Percentiles rank a stretch among this genome's conserved stretches.
These are phyloP conservation scores for Archilochus colubris DNA, from an alignment of 2,113 vertebrate genomes.

Conservation along the genomic window DNA sequence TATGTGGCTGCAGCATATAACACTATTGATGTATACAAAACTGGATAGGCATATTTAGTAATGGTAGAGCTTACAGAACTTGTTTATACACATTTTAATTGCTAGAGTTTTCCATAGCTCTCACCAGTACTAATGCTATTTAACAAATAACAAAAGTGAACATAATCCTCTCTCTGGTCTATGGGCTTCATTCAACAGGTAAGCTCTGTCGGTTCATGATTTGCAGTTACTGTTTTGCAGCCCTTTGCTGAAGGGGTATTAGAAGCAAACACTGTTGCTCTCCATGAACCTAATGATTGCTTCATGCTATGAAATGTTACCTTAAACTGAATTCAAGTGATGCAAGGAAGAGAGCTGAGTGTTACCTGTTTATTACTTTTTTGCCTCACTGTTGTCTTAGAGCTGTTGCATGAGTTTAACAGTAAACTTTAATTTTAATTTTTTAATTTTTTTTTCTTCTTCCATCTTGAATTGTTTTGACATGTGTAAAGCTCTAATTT, in stretches of 20 bases:
- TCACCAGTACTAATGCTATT: not conserved
- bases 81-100: not conserved
- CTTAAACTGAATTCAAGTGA: not conserved
- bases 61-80: not conserved
- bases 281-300: not conserved
- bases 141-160: not conserved
- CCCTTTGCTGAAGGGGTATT: not conserved
- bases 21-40: not conserved
- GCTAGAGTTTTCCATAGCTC: not conserved
- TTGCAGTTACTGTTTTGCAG: not conserved
- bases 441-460: not conserved
- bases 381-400: not conserved
- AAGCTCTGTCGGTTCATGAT: not conserved
- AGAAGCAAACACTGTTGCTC: not conserved
- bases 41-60: not conserved
- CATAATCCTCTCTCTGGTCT: not conserved
- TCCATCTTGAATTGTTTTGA: not conserved
- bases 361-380: not conserved
- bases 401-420: not conserved
- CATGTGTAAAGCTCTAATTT: not conserved
- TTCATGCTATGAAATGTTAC: not conserved
- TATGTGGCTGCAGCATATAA: not conserved
- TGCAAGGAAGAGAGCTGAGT: not conserved
- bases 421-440: not conserved
- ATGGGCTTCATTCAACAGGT: not conserved